Evolutionary conservation across 2,888 invertebrate species (phyloP), one percentile per base, ranked within the genome.

Genomic region (Halictus quadricinctus): DNA sequence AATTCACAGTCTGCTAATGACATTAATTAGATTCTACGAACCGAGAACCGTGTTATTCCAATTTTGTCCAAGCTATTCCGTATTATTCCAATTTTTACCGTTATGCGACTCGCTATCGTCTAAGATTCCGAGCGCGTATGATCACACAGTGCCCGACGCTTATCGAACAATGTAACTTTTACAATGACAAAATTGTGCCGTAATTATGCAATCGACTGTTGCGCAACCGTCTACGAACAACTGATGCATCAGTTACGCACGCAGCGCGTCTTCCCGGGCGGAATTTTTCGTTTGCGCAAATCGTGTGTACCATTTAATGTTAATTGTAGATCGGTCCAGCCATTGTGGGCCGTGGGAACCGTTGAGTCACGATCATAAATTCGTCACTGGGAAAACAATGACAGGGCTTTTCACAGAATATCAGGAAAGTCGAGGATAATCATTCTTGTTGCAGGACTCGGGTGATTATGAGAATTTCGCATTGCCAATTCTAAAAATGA

Each of bases 181-280:
- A 41, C 21, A 21, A 29, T 69, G 48, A 73, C 41, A 73, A 25
- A 76, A 46, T 80, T 76, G 46, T 13, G 15, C 15, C 0, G 21
- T 13, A 50, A 69, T 76, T 76, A 60, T 79, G 48, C 58, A 72
- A 73, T 60, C 21, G 8, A 54, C 8, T 8, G 72, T 84, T 79
- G 13, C 58, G 15, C 43, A 73, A 84, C n/a, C 13, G n/a, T 29
- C 60, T n/a, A 8, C 54, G 54, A n/a, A 54, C 29, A 18, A 36
- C 7, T 18, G 18, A 18, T 36, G 64, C 29, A 29, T 7, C 29
- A 1, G 58, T 25, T 1, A 29, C 15, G 29, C 58, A n/a, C n/a
- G 7, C 8, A 18, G 18, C 0, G 18, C 21, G 10, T 66, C 66
- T 36, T 41, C 4, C 5, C 43, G 69, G 12, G 43, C 43, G 69